phyloP scores from a whole-genome alignment of 2,113 vertebrate species.

The Campylorhamphus procurvoides region DNA sequence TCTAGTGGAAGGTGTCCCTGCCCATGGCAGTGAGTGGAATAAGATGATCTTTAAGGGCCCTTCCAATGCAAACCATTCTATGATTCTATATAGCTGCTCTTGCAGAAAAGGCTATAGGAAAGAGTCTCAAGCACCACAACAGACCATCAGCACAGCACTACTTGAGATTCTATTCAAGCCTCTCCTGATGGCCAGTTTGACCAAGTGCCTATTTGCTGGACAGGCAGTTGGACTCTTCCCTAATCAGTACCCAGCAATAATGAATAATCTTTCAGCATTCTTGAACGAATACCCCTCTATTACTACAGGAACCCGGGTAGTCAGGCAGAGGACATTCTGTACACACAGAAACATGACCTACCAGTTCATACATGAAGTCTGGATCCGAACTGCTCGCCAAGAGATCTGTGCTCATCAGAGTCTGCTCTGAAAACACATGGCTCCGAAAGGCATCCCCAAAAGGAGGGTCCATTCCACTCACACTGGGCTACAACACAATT shows the following conservation, averaged over 20 bases:
- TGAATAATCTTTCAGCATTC: neutral
- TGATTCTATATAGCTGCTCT: neutral
- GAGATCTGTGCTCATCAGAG: constrained; percentile 96
- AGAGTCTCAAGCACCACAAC: neutral
- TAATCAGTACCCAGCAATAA: neutral
- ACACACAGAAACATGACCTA: constrained; percentile 70
- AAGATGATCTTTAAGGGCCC: neutral
- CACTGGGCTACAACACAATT: constrained; percentile 85
- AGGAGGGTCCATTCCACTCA: constrained; percentile 98
- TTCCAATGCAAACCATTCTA: neutral
- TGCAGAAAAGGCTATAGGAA: neutral
- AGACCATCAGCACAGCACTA: neutral
- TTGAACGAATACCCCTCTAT: neutral
- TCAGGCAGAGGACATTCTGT: neutral
- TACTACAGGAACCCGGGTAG: neutral
- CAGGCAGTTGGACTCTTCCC: neutral
- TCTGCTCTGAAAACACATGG: constrained; percentile 96
- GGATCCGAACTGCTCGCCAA: constrained; percentile 95
- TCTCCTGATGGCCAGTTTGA: neutral
- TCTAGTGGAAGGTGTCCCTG: neutral
- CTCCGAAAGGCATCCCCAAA: constrained; percentile 98
- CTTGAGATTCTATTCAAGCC: neutral
- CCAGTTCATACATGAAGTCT: constrained; percentile 99
- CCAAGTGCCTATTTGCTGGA: neutral
- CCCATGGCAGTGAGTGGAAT: neutral